A percentile compares a stretch with the other conserved stretches of the same genome.
These are phyloP conservation scores for Siderastrea siderea DNA, from an alignment of 92 coral and sea anemone genomes.

Conservation along the genomic window DNA sequence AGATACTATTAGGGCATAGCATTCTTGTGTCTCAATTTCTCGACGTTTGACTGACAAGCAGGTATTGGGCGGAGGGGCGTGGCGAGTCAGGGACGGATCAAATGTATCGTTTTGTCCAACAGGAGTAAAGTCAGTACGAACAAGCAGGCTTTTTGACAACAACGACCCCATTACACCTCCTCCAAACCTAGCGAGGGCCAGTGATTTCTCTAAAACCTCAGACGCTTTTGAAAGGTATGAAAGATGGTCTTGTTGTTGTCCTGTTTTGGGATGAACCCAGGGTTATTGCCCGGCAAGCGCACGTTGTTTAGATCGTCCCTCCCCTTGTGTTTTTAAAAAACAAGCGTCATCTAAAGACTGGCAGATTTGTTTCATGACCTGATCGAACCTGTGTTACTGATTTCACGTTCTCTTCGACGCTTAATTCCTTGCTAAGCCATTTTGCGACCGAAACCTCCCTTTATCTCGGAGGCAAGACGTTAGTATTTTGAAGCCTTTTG, in stretches of 20 bases:
- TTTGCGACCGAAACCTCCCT: not conserved
- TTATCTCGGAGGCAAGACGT: not conserved
- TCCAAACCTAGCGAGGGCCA: constrained; percentile 14
- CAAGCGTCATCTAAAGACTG: not conserved
- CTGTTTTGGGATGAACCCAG: constrained; percentile 10
- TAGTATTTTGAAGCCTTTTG: not conserved
- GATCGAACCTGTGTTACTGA: not conserved
- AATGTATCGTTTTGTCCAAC: constrained; percentile 22
- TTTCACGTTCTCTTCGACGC: not conserved
- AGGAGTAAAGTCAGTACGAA: constrained; percentile 18
- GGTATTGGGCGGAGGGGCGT: constrained; percentile 40
- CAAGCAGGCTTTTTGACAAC: constrained; percentile 35
- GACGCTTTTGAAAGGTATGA: constrained; percentile 42
- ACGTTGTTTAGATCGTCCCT: constrained; percentile 8
- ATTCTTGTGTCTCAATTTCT: not conserved
- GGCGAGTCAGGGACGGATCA: constrained; percentile 29
- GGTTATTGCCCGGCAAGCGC: not conserved
- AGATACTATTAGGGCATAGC: not conserved
- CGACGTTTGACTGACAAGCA: constrained; percentile 42
- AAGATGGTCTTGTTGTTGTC: not conserved
- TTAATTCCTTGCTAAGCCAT: not conserved
- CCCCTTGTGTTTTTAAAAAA: constrained; percentile 42
- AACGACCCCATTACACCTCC: constrained; percentile 21
- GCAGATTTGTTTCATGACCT: not conserved
- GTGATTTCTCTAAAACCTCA: not conserved